Base-by-base conservation (phyloP, 1,140 invertebrate genomes). In the Caenorhabditis briggsae region DNA sequence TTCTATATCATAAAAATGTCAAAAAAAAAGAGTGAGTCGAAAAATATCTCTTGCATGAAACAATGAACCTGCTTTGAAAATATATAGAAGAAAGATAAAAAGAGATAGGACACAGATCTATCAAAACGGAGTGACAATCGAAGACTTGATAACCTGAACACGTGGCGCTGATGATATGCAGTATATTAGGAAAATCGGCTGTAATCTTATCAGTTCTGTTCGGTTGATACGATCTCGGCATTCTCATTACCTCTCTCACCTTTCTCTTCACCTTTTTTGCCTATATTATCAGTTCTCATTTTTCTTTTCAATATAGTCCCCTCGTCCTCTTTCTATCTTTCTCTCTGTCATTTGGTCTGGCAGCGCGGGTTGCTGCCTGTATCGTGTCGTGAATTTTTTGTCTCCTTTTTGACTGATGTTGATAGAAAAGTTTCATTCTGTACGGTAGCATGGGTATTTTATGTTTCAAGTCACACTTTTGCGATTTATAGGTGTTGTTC, bases 161-260 rank as follows among this genome's bases (percentile, higher is more conserved):
- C 70, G 70, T 78, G 70, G 70, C 70, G 70, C 70, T 18, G 9
- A 78, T 78, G 70, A 53, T 50, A 53, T 50, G 70, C 70, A 78
- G 70, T 78, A 78, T 78, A 78, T 50, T 33, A 23, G 46, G 46
- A 78, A 78, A 78, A 78, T 78, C 70, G 46, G 70, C 43, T 50
- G 70, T 50, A 78, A 78, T 78, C 70, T 78, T 78, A 78, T 78
- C 70, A 78, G 70, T 78, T 78, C 70, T 78, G 70, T 78, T 78
- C 70, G 70, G 33, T 78, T 78, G 70, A 78, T 78, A 78, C 70
- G 20, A 78, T 78, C 70, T 78, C 46, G 70, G 46, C 46, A 78
- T 78, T 78, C 33, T 33, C 70, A 78, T 50, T 78, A 70, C 65
- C 65, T 70, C 33, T 58, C n/a, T 53, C 33, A 33, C 33, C 3